Percentiles rank a stretch among this genome's conserved stretches.
These are phyloP conservation scores for Sternotherus odoratus DNA, from an alignment of 2,797 vertebrate genomes.

Conservation along the genomic window DNA sequence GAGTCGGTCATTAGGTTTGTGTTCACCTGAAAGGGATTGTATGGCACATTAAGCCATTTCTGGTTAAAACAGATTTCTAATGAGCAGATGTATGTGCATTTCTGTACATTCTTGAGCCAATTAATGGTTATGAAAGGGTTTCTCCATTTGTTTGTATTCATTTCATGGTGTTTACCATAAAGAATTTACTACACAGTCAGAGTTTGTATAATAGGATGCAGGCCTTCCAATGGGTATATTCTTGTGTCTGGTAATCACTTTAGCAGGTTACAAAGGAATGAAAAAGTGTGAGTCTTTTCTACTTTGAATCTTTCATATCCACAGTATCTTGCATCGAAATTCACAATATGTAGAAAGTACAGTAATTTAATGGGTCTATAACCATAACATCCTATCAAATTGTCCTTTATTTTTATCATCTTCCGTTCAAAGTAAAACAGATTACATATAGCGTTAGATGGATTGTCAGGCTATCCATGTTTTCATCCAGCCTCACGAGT, in stretches of 20 bases:
- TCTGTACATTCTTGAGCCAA: constrained; percentile 14
- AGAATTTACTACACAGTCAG: background rate
- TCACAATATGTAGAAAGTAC: background rate
- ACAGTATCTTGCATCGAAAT: constrained; percentile 11
- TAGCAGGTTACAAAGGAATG: background rate
- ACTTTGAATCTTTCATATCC: background rate
- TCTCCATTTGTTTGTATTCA: constrained; percentile 17
- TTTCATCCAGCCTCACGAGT: background rate
- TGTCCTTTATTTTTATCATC: constrained; percentile 21
- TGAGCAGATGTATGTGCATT: background rate
- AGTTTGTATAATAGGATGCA: constrained; percentile 20
- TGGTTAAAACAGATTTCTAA: constrained; percentile 25
- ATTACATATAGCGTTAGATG: background rate
- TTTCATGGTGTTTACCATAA: background rate
- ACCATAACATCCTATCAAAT: constrained; percentile 28
- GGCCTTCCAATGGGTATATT: background rate
- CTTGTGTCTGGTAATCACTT: background rate
- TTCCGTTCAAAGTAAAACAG: constrained; percentile 31
- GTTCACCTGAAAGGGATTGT: background rate
- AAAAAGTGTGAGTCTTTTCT: background rate
- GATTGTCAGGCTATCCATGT: background rate
- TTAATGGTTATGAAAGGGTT: background rate
- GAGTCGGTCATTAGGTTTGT: constrained; percentile 42
- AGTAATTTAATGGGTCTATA: constrained; percentile 25
- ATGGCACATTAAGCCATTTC: constrained; percentile 39